These are phyloP conservation scores for Gymnobelideus leadbeateri DNA, from an alignment of 2,113 vertebrate genomes.

Conservation along the genomic window DNA sequence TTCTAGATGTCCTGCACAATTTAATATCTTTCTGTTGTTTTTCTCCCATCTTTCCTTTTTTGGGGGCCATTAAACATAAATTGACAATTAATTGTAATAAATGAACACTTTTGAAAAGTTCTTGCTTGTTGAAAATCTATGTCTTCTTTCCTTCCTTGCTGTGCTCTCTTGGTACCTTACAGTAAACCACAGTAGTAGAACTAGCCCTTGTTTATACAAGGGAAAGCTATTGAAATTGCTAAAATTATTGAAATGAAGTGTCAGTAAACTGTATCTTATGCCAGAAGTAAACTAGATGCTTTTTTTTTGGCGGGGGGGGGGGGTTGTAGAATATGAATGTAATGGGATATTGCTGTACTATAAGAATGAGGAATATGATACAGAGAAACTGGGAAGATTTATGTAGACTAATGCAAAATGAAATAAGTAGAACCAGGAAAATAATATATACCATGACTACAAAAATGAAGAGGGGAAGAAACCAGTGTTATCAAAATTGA, in stretches of 20 bases:
- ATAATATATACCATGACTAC: neutral
- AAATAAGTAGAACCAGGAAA: neutral
- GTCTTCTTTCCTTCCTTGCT: neutral
- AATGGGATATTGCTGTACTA: neutral
- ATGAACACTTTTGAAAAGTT: slow-evolving; percentile 24
- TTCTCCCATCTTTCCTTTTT: neutral
- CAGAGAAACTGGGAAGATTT: neutral
- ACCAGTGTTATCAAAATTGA: neutral
- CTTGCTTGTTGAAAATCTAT: slow-evolving; percentile 10
- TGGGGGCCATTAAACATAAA: neutral
- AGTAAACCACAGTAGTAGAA: slow-evolving; percentile 22
- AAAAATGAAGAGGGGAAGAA: neutral
- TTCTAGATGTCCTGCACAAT: neutral
- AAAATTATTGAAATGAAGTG: slow-evolving; percentile 21
- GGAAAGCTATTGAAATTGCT: slow-evolving; percentile 55
- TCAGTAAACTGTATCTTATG: slow-evolving; percentile 5
- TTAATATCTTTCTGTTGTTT: slow-evolving; percentile 17
- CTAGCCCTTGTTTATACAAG: slow-evolving; percentile 16
- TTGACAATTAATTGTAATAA: slow-evolving; percentile 35
- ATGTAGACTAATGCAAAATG: neutral
- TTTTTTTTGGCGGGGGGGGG: neutral
- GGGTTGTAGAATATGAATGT: neutral
- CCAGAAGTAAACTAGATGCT: slow-evolving; percentile 17
- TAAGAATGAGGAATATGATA: neutral
- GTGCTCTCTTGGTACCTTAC: slow-evolving; percentile 2